phyloP scores from a whole-genome alignment of 2,113 vertebrate species.

The Ivindomyrus marchei region DNA sequence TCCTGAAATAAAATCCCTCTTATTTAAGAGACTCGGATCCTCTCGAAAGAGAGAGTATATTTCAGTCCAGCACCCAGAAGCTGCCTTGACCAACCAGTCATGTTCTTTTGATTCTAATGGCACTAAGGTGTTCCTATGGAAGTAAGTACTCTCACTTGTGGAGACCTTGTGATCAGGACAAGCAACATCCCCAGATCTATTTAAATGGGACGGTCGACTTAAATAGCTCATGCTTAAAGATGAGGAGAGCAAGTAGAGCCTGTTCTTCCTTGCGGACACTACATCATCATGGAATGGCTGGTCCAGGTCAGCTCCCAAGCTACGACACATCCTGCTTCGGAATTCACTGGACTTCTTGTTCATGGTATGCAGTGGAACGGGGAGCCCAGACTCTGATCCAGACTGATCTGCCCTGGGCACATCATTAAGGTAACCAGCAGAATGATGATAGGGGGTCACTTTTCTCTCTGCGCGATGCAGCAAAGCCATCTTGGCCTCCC shows the following conservation, averaged over 20 bases:
- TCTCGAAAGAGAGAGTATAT: conserved; percentile 72
- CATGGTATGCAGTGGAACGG: neutral
- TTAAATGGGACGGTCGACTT: conserved; percentile 41
- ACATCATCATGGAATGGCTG: conserved; percentile 42
- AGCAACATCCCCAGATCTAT: conserved; percentile 28
- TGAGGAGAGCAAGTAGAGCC: conserved; percentile 52
- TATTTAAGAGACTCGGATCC: conserved; percentile 69
- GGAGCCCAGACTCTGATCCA: neutral
- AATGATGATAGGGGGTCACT: conserved; percentile 34
- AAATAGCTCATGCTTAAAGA: conserved; percentile 55
- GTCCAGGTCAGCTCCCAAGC: conserved; percentile 59
- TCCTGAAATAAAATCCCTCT: conserved; percentile 81
- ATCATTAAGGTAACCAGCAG: conserved; percentile 36
- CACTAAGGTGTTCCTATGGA: conserved; percentile 47
- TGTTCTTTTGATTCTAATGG: conserved; percentile 77
- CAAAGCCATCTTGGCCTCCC: neutral
- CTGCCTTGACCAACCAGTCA: conserved; percentile 77
- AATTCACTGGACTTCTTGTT: conserved; percentile 25
- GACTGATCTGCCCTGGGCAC: conserved; percentile 12
- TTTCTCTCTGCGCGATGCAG: neutral
- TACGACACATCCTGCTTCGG: conserved; percentile 55
- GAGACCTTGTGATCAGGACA: conserved; percentile 3
- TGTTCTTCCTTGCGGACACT: conserved; percentile 41
- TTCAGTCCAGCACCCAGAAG: conserved; percentile 67
- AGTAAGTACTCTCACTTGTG: conserved; percentile 16